Evolutionary conservation across 2,113 vertebrate species (phyloP), one percentile per base, ranked within the genome.

Genomic region (Leucoraja erinaceus): DNA sequence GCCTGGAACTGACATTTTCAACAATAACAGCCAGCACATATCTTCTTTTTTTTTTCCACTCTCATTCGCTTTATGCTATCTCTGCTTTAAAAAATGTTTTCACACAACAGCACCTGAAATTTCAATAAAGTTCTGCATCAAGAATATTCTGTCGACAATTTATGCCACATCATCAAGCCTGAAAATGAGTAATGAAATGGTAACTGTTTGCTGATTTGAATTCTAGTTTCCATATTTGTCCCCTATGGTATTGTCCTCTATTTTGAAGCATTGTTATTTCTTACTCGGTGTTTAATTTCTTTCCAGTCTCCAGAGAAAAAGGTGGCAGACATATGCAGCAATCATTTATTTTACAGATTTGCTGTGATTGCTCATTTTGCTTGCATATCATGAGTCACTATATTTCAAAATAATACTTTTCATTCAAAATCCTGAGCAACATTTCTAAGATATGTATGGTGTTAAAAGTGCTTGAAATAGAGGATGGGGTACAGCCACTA

Each of bases 11-110:
- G 95, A 96, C 96, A 96, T 94, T 95, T 95, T 94, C 93, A 93
- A 96, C 94, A 94, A 94, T 96, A 95, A 94, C 94, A 96, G 96
- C 96, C 97, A 97, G 96, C 97, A 96, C 95, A 96, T 97, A 95
- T 94, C 96, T 96, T 93, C 38, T 47, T 93, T 95, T 95, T 93
- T 0, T 94, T 86, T 86, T 86, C 61, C 28, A 12, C 54, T 61
- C 22, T 12, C 22, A 59, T 61, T 86, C 56, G 31, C 28, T 88
- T 88, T 96, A 95, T 97, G 97, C 97, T 94, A 96, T 96, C 96
- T 96, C 96, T 96, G 96, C 94, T 94, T 93, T 93, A 1, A 47
- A 47, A 47, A 1, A 94, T 94, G 95, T 93, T 90, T 86, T 86
- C 59, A 31, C 83, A 94, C 95, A 94, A 95, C 96, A 96, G 96